Conservation (phyloP, 2,888 invertebrate genomes). For the Aquatica leii region DNA sequence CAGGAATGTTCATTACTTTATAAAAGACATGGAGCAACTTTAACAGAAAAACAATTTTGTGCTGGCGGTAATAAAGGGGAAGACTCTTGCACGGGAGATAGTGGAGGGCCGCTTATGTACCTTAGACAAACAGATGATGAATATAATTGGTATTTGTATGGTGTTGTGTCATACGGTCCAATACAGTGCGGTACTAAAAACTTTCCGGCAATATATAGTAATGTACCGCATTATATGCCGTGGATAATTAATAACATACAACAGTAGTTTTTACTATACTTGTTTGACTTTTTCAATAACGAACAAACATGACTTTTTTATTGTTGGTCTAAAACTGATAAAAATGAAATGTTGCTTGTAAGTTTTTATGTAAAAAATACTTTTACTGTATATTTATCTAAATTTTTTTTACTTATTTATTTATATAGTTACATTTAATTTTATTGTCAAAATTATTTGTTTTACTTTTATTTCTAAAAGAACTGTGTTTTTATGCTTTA, state of each 20-base stretch:
- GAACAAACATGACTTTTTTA: too few species aligned
- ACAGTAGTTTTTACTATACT: too few species aligned
- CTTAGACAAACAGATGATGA: conserved; percentile 48
- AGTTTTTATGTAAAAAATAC: too few species aligned
- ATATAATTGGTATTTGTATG: conserved; percentile 63
- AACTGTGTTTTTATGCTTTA: too few species aligned
- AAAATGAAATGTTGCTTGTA: too few species aligned
- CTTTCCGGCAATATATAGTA: conserved; percentile 70
- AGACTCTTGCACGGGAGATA: conserved; percentile 71
- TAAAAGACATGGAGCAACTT: conserved; percentile 57
- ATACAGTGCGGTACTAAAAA: conserved; percentile 64
- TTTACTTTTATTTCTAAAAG: too few species aligned
- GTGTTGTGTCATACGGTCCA: conserved; percentile 70
- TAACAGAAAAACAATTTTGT: conserved; percentile 66
- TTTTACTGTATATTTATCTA: too few species aligned
- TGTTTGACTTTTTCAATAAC: too few species aligned
- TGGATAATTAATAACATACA: conserved; percentile 65
- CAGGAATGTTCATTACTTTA: conserved; percentile 66
- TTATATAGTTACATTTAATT: too few species aligned
- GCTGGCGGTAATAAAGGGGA: conserved; percentile 66
- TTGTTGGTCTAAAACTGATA: too few species aligned
- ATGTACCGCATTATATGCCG: conserved; percentile 65
- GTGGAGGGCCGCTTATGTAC: conserved; percentile 69
- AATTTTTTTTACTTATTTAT: too few species aligned
- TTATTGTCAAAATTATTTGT: too few species aligned